Percentiles rank a stretch among this genome's conserved stretches.
Conservation (phyloP, 2,113 vertebrate genomes). For the Tamias sibiricus region DNA sequence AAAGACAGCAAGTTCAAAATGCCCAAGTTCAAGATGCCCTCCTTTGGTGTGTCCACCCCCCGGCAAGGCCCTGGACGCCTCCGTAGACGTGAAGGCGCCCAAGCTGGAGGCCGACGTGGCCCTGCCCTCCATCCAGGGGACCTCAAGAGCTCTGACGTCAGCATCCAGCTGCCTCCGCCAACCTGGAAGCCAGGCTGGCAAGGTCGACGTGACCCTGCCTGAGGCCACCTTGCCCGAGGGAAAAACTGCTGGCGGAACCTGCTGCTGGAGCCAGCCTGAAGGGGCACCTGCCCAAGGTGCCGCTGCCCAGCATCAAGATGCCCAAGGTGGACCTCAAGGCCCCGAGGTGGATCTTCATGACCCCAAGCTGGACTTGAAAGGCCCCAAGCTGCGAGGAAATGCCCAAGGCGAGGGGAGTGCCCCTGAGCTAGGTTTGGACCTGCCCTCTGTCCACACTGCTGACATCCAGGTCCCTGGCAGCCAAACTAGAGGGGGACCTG, state of each 20-base stretch:
- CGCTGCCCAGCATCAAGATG: not conserved
- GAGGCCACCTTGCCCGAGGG: not conserved
- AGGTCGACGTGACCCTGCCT: not conserved
- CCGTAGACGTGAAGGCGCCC: fast-evolving
- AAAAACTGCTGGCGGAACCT: fast-evolving
- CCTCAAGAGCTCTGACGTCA: not conserved
- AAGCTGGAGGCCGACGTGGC: not conserved
- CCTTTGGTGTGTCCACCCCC: not conserved
- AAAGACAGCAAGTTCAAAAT: slow-evolving; percentile 59
- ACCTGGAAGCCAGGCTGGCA: not conserved
- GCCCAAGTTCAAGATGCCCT: slow-evolving; percentile 65
- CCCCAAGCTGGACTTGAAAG: fast-evolving
- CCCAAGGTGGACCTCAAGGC: not conserved
- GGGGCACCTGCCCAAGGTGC: not conserved
- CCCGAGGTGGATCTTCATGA: not conserved
- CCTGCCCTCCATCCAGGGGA: not conserved
- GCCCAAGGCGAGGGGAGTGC: fast-evolving
- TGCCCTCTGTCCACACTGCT: not conserved
- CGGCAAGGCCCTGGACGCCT: fast-evolving
- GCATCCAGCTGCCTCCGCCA: not conserved
- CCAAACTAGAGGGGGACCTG: not conserved
- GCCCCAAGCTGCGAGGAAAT: no score
- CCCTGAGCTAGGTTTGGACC: fast-evolving
- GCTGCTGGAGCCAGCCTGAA: no score
- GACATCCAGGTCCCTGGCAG: not conserved